Conservation (phyloP, 1,140 invertebrate species). For the Oscheius sp. region DNA sequence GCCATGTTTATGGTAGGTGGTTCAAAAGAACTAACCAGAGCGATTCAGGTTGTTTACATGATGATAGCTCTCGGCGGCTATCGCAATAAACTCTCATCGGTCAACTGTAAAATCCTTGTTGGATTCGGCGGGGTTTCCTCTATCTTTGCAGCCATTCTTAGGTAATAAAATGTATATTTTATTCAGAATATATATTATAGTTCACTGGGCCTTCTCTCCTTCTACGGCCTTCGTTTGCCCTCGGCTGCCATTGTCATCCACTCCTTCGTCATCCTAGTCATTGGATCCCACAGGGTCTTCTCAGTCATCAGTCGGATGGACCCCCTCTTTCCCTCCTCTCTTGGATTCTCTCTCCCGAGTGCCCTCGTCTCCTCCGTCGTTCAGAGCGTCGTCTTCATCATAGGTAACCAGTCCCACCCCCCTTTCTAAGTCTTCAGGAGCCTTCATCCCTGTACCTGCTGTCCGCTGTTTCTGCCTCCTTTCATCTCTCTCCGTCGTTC, state of each 20-base stretch:
- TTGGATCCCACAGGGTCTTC: constrained; percentile 93
- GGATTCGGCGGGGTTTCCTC: constrained; percentile 79
- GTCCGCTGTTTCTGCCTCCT: constrained; percentile 94
- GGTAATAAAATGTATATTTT: too few species aligned
- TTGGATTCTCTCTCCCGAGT: background rate
- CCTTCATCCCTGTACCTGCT: constrained; percentile 92
- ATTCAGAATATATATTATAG: too few species aligned
- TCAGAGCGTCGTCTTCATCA: background rate
- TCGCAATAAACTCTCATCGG: constrained; percentile 65
- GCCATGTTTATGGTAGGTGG: constrained; percentile 70
- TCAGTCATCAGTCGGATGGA: background rate
- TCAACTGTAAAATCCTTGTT: constrained; percentile 79
- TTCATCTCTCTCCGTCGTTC: constrained; percentile 86
- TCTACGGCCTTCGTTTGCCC: constrained; percentile 73
- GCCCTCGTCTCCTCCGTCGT: background rate
- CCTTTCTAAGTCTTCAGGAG: constrained; percentile 79
- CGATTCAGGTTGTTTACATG: constrained; percentile 83
- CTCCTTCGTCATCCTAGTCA: constrained; percentile 84
- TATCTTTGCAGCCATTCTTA: constrained; percentile 66
- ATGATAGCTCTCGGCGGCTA: constrained; percentile 85
- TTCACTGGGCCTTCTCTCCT: constrained; percentile 82
- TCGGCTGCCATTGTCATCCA: constrained; percentile 88
- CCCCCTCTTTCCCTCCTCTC: background rate
- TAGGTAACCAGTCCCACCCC: constrained; percentile 65
- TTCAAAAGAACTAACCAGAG: background rate